phyloP scores from a whole-genome alignment of 2,888 invertebrate species.

The Drosophila nr. fundita region DNA sequence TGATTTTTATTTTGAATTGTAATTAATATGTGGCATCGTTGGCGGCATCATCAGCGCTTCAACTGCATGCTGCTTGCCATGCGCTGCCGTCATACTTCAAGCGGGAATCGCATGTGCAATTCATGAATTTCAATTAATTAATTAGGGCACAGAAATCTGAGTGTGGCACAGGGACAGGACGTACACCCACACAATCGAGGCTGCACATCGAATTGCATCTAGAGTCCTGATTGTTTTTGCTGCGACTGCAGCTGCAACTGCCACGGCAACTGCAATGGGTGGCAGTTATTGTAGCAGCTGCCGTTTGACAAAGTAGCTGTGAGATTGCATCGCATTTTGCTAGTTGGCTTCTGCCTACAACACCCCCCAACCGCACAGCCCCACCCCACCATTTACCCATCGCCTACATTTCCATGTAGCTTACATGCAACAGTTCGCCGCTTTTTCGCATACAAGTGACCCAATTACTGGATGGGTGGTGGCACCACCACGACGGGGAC shows the following conservation, averaged over 20 bases:
- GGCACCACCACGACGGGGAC: slow-evolving; percentile 30
- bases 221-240: slow-evolving; percentile 47
- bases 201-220: slow-evolving; percentile 64
- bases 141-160: slow-evolving; percentile 78
- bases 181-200: slow-evolving; percentile 58
- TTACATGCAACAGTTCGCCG: slow-evolving; percentile 78
- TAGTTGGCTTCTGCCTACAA: slow-evolving; percentile 17
- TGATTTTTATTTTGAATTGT: slow-evolving; percentile 71
- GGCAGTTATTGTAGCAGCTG: slow-evolving; percentile 65
- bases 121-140: slow-evolving; percentile 80
- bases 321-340: slow-evolving; percentile 77
- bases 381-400: too few relatives aligned
- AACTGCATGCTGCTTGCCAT: slow-evolving; percentile 19
- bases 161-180: slow-evolving; percentile 8
- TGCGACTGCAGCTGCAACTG: slow-evolving; percentile 36
- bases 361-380: not conserved
- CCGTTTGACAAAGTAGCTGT: slow-evolving; percentile 77
- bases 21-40: slow-evolving; percentile 70
- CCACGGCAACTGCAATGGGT: slow-evolving; percentile 7
- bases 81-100: slow-evolving; percentile 52
- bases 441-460: slow-evolving; percentile 81
- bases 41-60: slow-evolving; percentile 26
- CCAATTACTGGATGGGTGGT: slow-evolving; percentile 58
- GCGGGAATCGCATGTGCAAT: slow-evolving; percentile 75
- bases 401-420: slow-evolving; percentile 40